phyloP scores from a whole-genome alignment of 2,113 vertebrate genomes.

The Dicaeum eximium region DNA sequence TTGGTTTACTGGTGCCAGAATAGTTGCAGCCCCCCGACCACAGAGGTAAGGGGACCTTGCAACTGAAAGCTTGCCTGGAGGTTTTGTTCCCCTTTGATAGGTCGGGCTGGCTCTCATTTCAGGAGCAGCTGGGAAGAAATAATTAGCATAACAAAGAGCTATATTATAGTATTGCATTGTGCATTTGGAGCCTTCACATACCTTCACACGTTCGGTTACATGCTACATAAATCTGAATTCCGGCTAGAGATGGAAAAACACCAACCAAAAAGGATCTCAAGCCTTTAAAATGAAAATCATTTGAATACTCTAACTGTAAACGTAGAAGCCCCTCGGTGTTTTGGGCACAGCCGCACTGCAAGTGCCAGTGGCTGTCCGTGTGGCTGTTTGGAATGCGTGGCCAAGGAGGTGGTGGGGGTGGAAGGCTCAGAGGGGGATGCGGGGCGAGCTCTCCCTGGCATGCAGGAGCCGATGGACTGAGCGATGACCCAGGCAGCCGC shows the following conservation, averaged over 20 bases:
- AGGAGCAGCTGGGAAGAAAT: conserved; percentile 72
- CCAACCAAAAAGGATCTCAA: not conserved
- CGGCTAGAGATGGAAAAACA: not conserved
- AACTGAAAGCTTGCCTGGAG: conserved; percentile 15
- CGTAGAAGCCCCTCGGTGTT: not conserved
- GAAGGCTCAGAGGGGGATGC: accelerated
- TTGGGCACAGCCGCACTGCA: not conserved
- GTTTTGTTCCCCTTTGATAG: conserved; percentile 64
- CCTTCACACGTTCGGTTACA: not conserved
- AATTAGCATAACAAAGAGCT: conserved; percentile 80
- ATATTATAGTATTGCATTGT: conserved; percentile 42
- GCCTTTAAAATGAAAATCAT: not conserved
- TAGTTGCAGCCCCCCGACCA: not conserved
- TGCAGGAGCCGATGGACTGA: not conserved
- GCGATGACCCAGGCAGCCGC: not conserved
- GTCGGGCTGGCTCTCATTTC: conserved; percentile 55
- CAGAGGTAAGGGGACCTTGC: conserved; percentile 34
- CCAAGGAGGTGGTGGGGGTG: not conserved
- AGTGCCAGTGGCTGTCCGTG: accelerated
- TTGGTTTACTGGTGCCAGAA: not conserved
- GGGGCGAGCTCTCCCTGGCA: not conserved
- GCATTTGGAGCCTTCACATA: conserved; percentile 50
- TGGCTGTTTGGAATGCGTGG: accelerated
- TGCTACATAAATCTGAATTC: conserved; percentile 8
- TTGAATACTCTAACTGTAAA: not conserved